phyloP scores from a whole-genome alignment of 2,797 vertebrate species.

The Pantherophis vulpinus region DNA sequence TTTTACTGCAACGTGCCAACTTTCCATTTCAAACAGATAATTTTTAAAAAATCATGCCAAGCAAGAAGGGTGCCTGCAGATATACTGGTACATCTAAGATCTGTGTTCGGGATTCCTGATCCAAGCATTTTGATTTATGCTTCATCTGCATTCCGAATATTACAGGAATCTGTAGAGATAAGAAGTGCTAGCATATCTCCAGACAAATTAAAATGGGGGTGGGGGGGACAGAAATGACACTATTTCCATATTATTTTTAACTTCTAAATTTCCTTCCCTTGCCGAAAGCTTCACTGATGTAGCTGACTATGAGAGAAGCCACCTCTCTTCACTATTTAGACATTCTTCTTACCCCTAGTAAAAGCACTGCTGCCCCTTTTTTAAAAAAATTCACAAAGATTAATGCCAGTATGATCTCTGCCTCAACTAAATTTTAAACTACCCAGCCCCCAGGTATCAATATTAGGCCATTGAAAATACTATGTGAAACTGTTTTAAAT shows the following conservation, averaged over 20 bases:
- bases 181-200: not conserved
- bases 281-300: not conserved
- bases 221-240: not conserved
- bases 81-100: not conserved
- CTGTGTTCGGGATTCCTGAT: not conserved
- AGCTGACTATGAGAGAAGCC: not conserved
- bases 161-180: not conserved
- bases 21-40: not conserved
- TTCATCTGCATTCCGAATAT: not conserved
- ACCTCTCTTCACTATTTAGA: not conserved
- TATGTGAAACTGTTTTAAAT: constrained; percentile 5
- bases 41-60: not conserved
- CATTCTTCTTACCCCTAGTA: not conserved
- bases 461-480: not conserved
- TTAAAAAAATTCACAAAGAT: not conserved
- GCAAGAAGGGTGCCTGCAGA: not conserved
- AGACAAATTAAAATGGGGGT: not conserved
- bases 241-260: not conserved
- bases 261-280: not conserved
- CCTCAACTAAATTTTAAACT: not conserved
- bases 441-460: not conserved
- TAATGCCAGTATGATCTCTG: not conserved
- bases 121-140: not conserved
- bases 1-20: not conserved
- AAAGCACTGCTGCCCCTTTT: not conserved